phyloP scores from a whole-genome alignment of 23 tunicate genomes.

The Trididemnum miniatum region DNA sequence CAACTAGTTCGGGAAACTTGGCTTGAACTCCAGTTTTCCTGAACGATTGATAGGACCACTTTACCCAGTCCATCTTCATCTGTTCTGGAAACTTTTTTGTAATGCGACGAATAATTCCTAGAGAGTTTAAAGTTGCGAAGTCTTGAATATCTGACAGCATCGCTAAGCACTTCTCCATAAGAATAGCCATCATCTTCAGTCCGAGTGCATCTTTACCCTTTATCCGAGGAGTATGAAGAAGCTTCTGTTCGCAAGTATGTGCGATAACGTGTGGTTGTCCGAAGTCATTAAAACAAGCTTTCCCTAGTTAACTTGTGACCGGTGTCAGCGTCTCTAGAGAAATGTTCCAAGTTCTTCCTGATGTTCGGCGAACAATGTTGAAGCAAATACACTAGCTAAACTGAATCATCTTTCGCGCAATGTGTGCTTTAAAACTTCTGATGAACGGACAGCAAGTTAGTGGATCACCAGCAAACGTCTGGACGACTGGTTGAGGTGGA shows the following conservation, averaged over 20 bases:
- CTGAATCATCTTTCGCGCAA: too few relatives aligned
- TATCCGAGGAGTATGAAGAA: not conserved
- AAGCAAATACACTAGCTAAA: too few relatives aligned
- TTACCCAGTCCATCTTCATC: too few relatives aligned
- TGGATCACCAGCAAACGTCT: not conserved
- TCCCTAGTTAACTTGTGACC: not conserved
- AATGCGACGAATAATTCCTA: not conserved
- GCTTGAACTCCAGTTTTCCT: too few relatives aligned
- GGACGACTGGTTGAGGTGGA: not conserved
- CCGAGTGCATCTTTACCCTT: not conserved
- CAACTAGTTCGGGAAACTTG: not conserved
- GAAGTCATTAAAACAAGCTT: too few relatives aligned
- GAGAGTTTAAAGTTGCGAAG: too few relatives aligned
- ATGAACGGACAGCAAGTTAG: not conserved
- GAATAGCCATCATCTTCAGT: not conserved
- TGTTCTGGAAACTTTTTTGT: too few relatives aligned
- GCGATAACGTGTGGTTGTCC: not conserved
- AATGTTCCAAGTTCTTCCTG: too few relatives aligned
- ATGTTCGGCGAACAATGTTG: too few relatives aligned
- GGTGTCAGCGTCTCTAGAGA: too few relatives aligned
- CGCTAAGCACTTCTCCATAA: not conserved
- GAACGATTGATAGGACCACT: too few relatives aligned
- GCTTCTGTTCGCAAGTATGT: not conserved
- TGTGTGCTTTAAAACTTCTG: too few relatives aligned
- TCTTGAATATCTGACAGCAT: not conserved